Evolutionary conservation across 2,797 vertebrate genomes (phyloP), one percentile per base, ranked within the genome.

Genomic region (Tamandua tetradactyla): DNA sequence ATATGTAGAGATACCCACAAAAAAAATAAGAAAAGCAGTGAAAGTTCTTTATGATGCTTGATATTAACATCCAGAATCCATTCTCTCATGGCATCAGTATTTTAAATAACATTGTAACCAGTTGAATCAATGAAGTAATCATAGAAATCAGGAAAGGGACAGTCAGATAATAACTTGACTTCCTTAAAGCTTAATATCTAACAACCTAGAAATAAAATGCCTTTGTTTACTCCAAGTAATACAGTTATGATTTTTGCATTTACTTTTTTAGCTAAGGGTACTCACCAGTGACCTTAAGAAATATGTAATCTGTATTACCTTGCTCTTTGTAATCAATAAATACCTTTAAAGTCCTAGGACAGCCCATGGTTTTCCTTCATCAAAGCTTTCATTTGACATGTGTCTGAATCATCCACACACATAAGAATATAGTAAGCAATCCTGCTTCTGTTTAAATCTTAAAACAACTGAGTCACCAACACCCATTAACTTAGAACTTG

Each of bases 231-330:
- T 13, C 49, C 52, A 47, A 20, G 10, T 7, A 6, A 47, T 0
- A 22, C 14, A 17, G 3, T n/a, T 23, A 22, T 8, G 9, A 37
- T 30, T 88, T 80, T 62, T 62, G 52, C 55, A 81, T 52, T 22
- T 25, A 40, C 17, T 15, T 66, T 64, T 62, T 82, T 47, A 47
- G 52, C 47, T 30, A 2, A 52, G 25, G 8, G 7, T 52, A 10
- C 30, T 42, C 49, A 42, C 17, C 30, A 64, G 55, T 4, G 12
- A 62, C 61, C 61, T 62, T 25, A 23, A 68, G 47, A n/a, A 35
- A 0, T 3, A 32, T 20, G 4, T 8, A 5, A 22, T 35, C 20
- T 32, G 0, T 17, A 25, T 18, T 4, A 10, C 6, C 3, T 20
- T 30, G 2, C 18, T 30, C n/a, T 59, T 49, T n/a, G 57, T 71